phyloP scores from a whole-genome alignment of 2,888 invertebrate genomes.

The Odontocolon sp. region DNA sequence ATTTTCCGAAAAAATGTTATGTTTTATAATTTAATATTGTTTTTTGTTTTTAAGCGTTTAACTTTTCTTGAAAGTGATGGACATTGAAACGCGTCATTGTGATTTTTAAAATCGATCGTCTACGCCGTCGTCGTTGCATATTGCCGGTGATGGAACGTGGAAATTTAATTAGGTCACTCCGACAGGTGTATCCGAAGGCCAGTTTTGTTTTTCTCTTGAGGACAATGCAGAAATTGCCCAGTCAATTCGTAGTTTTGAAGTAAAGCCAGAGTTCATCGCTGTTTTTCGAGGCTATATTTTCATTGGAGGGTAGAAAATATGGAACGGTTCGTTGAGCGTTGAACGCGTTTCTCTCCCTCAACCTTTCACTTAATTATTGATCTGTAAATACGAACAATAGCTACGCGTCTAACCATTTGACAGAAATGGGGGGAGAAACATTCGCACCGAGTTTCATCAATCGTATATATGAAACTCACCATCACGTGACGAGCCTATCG shows the following conservation, averaged over 20 bases:
- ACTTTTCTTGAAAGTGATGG: too few relatives aligned
- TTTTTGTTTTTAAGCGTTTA: too few relatives aligned
- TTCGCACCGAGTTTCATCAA: not conserved
- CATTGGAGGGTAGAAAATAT: not conserved
- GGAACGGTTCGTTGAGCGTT: not conserved
- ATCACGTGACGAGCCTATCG: conserved; percentile 12
- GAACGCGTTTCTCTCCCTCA: not conserved
- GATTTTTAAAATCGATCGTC: not conserved
- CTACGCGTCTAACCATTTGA: not conserved
- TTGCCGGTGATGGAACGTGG: conserved; percentile 29
- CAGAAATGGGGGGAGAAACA: not conserved
- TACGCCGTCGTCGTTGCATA: too few relatives aligned
- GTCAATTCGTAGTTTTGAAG: conserved; percentile 46
- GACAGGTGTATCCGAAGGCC: conserved; percentile 59
- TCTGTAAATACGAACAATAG: conserved; percentile 37
- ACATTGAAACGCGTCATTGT: not conserved
- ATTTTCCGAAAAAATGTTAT: too few relatives aligned
- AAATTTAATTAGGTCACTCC: conserved; percentile 60
- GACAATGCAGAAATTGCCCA: not conserved
- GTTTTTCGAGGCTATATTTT: too few relatives aligned
- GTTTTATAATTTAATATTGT: too few relatives aligned
- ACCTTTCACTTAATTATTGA: conserved; percentile 50
- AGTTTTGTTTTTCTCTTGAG: conserved; percentile 49
- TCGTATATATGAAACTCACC: too few relatives aligned
- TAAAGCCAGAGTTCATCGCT: conserved; percentile 37